Base-by-base conservation (phyloP, 2,888 invertebrate species). In the Eupithecia exiguata region DNA sequence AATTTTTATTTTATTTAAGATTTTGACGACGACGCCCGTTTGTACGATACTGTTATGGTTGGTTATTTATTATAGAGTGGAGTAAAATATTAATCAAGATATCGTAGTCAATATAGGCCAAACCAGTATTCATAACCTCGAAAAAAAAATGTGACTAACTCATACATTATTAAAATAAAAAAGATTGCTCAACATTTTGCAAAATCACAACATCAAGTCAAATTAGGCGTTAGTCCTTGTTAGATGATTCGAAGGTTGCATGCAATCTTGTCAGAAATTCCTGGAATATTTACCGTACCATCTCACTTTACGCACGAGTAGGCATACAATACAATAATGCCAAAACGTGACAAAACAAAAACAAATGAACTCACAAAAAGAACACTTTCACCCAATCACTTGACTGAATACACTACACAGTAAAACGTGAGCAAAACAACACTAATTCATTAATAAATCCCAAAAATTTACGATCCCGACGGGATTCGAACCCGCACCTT, bases 111-210 rank as follows among this genome's bases (percentile, higher is more conserved):
- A 21, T 53, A 21, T 10, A 53, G 21, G 21, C 49, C 10, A 21
- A 53, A 53, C 21, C 9, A 53, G 49, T 53, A n/a, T 53, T n/a
- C 9, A n/a, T 10, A 53, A 21, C 49, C 4, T 21, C 9, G 21
- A 49, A 53, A 53, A 53, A 49, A 53, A 21, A 21, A 1, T 53
- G 10, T 21, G 49, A 53, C 49, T n/a, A 21, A 21, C 49, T 49
- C 49, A 49, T 49, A 49, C 49, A 53, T 49, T 3, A 53, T 53
- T 53, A 21, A 53, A 21, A 53, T 21, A 49, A 21, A 53, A 53
- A 53, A 53, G 10, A 53, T 53, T 53, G 49, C 49, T 53, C 49
- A 53, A 53, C 21, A 53, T 53, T 53, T 21, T 53, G 49, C 49
- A 53, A 53, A 49, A 21, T 21, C 6, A 53, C 49, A 21, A 49